Evolutionary conservation across 2,888 invertebrate genomes (phyloP), one percentile per base, ranked within the genome.

Genomic region (Apamea crenata): DNA sequence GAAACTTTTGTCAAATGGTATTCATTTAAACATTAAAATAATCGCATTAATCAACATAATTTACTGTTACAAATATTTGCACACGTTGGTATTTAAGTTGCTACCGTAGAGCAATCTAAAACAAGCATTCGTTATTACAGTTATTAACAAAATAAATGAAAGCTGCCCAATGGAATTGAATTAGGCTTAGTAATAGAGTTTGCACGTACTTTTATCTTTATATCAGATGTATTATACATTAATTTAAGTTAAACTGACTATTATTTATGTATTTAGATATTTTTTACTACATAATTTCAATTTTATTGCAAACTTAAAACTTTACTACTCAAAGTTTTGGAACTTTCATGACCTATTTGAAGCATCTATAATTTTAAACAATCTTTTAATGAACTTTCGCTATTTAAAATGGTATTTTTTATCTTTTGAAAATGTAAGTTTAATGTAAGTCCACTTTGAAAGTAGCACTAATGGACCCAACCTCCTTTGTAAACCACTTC

Each of bases 361-460:
- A 78, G n/a, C 36, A 63, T 65, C n/a, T 18, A 78, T 68, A 1
- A 50, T 79, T 79, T 40, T 3, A 44, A 70, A 59, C 1, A 68
- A 77, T 56, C 70, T 84, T 84, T 72, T 69, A 77, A 77, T 69
- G 5, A 77, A 84, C 47, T 32, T 77, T 74, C 36, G 14, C 50
- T n/a, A 71, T 71, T 61, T n/a, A 21, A 40, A 76, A 67, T 73
- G 18, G 1, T 40, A 36, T 65, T 68, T 66, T 72, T 66, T 32
- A 32, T 29, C 0, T 25, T 4, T 53, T 18, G n/a, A 66, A 75
- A n/a, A 29, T 73, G 7, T 72, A 8, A 29, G 7, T 66, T 36
- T 40, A 40, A 14, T 47, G 5, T 53, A 16, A 70, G 40, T 67
- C 25, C n/a, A 70, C 29, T 83, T 83, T 77, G 3, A 77, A 86